Conservation (phyloP, 2,888 invertebrate genomes). For the Callyntrura sp. region DNA sequence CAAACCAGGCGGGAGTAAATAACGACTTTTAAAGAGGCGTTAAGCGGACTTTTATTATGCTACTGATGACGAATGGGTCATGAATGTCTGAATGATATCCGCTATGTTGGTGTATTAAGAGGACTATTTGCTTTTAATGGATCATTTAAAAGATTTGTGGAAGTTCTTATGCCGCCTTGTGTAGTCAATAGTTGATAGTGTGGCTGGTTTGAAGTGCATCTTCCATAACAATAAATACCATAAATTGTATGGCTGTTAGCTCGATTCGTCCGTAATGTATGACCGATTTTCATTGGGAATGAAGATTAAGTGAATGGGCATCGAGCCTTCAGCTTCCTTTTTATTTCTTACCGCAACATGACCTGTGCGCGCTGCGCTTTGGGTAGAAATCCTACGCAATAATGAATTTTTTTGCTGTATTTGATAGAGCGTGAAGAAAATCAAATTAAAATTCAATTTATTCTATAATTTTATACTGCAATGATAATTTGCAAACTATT, state of each 20-base stretch:
- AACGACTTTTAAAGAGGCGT: conserved; percentile 60
- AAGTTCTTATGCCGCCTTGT: neutral
- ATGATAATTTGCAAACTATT: neutral
- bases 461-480: neutral
- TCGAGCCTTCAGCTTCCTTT: neutral
- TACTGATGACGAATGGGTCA: conserved; percentile 42
- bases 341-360: no score
- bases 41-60: conserved; percentile 58
- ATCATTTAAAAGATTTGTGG: neutral
- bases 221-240: neutral
- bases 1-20: neutral
- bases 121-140: neutral
- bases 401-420: neutral
- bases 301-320: neutral
- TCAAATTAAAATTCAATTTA: conserved; percentile 22
- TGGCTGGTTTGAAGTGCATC: neutral
- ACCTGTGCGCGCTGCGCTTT: no score
- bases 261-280: neutral
- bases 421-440: neutral
- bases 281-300: neutral
- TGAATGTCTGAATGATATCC: neutral
- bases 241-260: conserved; percentile 38
- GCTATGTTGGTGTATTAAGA: neutral
- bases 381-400: neutral
- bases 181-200: no score